A percentile compares a stretch with the other conserved stretches of the same genome.
phyloP scores from a whole-genome alignment of 2,888 invertebrate species.

The Syrphus vitripennis region DNA sequence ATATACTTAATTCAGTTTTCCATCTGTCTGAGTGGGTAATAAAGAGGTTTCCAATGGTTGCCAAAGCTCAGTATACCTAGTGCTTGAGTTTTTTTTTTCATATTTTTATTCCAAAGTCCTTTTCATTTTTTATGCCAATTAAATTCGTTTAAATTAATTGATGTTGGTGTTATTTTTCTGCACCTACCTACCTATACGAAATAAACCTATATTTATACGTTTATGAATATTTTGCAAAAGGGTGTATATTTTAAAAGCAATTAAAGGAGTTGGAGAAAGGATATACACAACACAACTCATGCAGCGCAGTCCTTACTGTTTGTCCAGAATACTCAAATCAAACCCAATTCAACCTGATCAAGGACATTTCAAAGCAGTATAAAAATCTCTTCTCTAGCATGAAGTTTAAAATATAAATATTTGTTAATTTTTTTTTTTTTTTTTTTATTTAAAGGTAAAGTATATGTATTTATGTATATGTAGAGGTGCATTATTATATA shows the following conservation, averaged over 20 bases:
- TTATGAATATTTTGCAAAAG: conserved; percentile 9
- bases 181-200: background rate
- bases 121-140: conserved; percentile 63
- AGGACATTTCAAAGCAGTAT: conserved; percentile 52
- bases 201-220: background rate
- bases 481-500: background rate
- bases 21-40: conserved; percentile 71
- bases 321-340: conserved; percentile 32
- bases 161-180: conserved; percentile 43
- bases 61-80: conserved; percentile 7
- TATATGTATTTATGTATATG: background rate
- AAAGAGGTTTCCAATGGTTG: conserved; percentile 65
- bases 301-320: conserved; percentile 11
- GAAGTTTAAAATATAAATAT: background rate
- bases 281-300: background rate
- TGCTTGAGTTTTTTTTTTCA: background rate
- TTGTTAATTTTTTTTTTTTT: background rate
- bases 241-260: conserved; percentile 52
- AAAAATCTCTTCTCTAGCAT: background rate
- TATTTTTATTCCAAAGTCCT: conserved; percentile 14
- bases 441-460: background rate
- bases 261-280: conserved; percentile 31
- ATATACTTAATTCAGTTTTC: conserved; percentile 66
- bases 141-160: conserved; percentile 69
- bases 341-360: conserved; percentile 39